Base-by-base conservation (phyloP, 2,113 vertebrate genomes). In the Xiphorhynchus elegans region DNA sequence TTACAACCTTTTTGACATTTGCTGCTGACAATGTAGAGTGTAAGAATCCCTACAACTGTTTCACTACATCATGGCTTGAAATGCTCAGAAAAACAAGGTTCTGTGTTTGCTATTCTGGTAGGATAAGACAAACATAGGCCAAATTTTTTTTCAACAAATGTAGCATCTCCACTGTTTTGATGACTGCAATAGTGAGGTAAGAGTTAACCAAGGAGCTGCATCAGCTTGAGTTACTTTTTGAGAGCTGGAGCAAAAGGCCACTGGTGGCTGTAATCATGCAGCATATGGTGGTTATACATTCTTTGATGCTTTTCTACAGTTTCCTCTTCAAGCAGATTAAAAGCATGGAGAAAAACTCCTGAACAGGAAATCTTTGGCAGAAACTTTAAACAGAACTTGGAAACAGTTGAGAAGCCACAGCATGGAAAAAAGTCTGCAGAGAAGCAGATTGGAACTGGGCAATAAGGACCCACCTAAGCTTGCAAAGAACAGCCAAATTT, bases 381-480 rank as follows among this genome's bases (percentile, higher is more conserved):
- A 81, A 92, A 81, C 19, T 95, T 84, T 49, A 72, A 84, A 89
- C 19, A 81, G 66, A 93, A 79, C 49, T 79, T 95, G 87, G 66
- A 94, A 91, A 64, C 11, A 62, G 62, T 49, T 91, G n/a, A 91
- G 91, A 95, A 96, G 67, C 11, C 82, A 82, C 49, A 91, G 40
- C 46, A 87, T 33, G 28, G 44, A 20, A 89, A 80, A 78, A 50
- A 33, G 33, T 69, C 53, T 87, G 11, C 53, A 42, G 56, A 95
- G 89, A 79, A 89, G 46, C 58, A 87, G 89, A 94, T 82, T 87
- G 77, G 52, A 87, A 55, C 62, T n/a, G 44, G 56, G 62, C n/a
- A 93, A 44, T 58, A 87, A 68, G n/a, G 46, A 81, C 49, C 23
- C 91, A 58, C 44, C 17, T 84, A 58, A 90, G 23, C 50, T 91